Percentiles rank a stretch among this genome's conserved stretches.
Evolutionary conservation across 1,140 invertebrate genomes (phyloP).

Genomic region (Oedothorax gibbosus): DNA sequence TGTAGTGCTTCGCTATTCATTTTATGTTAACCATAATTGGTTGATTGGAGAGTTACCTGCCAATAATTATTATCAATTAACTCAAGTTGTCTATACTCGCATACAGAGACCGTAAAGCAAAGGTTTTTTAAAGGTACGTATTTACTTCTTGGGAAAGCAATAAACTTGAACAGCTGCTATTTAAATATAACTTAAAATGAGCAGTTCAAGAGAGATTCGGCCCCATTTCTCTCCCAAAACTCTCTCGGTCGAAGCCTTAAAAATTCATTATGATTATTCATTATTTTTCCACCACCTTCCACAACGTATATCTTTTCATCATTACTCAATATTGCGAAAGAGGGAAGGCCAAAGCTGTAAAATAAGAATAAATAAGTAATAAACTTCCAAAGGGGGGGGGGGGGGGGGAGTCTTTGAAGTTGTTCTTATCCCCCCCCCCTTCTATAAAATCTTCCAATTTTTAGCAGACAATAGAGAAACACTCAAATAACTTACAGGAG

Average conservation of each 20-base stretch:
- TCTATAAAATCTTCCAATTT: conserved; percentile 36
- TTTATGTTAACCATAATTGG: no score
- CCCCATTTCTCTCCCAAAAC: no score
- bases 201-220: no score
- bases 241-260: not conserved
- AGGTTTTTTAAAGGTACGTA: no score
- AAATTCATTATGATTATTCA: conserved; percentile 55
- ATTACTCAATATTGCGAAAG: conserved; percentile 34
- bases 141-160: no score
- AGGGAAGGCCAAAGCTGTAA: conserved; percentile 17
- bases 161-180: no score
- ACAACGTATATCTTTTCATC: not conserved
- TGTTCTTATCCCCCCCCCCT: not conserved
- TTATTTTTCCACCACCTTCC: conserved; percentile 40
- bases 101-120: no score
- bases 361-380: conserved; percentile 40
- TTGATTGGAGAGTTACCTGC: no score
- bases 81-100: no score
- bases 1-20: no score
- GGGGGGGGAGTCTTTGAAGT: conserved; percentile 22
- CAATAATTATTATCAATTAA: no score
- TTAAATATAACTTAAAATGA: no score
- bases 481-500: conserved; percentile 40
- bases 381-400: not conserved
- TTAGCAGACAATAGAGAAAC: conserved; percentile 51